These are phyloP conservation scores for Hemitrygon akajei DNA, from an alignment of 2,797 vertebrate genomes.

Conservation along the genomic window DNA sequence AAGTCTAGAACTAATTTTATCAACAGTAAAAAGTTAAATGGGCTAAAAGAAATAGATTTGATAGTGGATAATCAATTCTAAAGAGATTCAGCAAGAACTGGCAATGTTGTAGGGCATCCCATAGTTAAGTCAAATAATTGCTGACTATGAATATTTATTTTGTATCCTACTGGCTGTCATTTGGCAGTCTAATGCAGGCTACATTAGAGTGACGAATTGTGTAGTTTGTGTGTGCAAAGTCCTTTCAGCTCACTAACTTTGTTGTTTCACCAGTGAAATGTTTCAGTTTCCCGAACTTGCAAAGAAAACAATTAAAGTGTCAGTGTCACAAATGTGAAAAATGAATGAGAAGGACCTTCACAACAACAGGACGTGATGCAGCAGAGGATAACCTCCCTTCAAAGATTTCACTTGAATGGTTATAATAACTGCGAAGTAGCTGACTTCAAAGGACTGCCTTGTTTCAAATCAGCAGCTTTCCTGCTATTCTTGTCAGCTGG, in stretches of 20 bases:
- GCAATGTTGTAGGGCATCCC: not conserved
- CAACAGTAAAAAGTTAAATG: not conserved
- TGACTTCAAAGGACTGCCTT: conserved; percentile 82
- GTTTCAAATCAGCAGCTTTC: conserved; percentile 76
- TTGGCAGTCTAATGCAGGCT: conserved; percentile 6
- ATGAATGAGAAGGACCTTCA: conserved; percentile 89
- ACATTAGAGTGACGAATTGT: not conserved
- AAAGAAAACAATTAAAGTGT: conserved; percentile 67
- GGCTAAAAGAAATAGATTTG: not conserved
- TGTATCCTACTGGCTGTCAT: conserved; percentile 33
- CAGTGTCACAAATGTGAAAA: conserved; percentile 75
- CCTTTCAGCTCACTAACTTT: conserved; percentile 19
- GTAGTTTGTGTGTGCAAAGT: conserved; percentile 12
- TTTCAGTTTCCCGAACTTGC: conserved; percentile 39
- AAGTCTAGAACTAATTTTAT: not conserved
- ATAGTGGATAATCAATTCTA: not conserved
- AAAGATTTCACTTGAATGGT: conserved; percentile 81
- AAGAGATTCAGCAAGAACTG: conserved; percentile 17
- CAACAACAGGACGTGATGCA: conserved; percentile 81
- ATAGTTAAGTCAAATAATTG: conserved; percentile 33
- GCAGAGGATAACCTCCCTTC: conserved; percentile 87
- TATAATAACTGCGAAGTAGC: conserved; percentile 85
- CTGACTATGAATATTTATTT: conserved; percentile 32
- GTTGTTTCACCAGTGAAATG: conserved; percentile 19
- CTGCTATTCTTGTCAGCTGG: conserved; percentile 94